Base-by-base conservation (phyloP, 1,140 invertebrate genomes). In the Aricia agestis region DNA sequence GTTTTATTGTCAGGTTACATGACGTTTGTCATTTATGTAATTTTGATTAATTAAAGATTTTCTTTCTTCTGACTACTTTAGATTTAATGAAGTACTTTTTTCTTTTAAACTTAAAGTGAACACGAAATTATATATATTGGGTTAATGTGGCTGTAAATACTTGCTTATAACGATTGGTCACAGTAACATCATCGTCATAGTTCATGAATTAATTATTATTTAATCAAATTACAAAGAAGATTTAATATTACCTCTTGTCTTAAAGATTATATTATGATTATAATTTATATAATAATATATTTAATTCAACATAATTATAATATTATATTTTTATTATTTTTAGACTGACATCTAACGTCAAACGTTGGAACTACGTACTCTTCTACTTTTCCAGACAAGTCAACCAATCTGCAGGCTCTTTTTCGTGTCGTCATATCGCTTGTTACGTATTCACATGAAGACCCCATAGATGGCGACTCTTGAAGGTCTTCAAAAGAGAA, bases 1-100 rank as follows among this genome's bases (percentile, higher is more conserved):
- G 67, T 58, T 59, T 58, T 68, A 57, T 68, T 36, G 18, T 17
- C 66, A 45, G 66, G n/a, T 67, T 59, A 18, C 18, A 57, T 57
- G 52, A 57, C 52, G n/a, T 57, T 57, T 10, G 58, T 59, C n/a
- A 59, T 59, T 59, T 59, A 17, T 17, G 13, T 59, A 7, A 17
- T 59, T 59, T 59, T 59, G n/a, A 17, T 18, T 59, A 52, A 36
- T 36, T 36, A 9, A 7, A 52, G 45, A 52, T 52, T 52, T 52
- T 2, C 11, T 52, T 52, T 52, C 13, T 25, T 25, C 25, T 25
- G 25, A 52, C 45, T 32, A 3, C 2, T 32, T 6, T 2, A 32
- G 32, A 3, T 32, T 32, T 32, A 32, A 32, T 32, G 32, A 32
- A 3, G 32, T 6, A 32, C n/a, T n/a, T n/a, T n/a, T n/a, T n/a